phyloP scores from a whole-genome alignment of 2,113 vertebrate species.

The rat (Rattus norvegicus) region GRCr8 NC_086020.1:90365001-90365500 shows the following conservation, averaged over 20 bases:
- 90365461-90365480: background rate
- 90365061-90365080: background rate
- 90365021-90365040: background rate
- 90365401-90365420: background rate
- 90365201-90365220: background rate
- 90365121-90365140: background rate
- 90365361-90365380: background rate
- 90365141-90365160: background rate
- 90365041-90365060: background rate
- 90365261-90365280: background rate
- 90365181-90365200: fast-evolving
- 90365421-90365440: background rate
- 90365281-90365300: background rate
- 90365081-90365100: background rate
- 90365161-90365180: background rate
- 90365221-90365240: background rate
- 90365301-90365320: background rate
- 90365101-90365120: background rate
- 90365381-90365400: background rate
- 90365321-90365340: background rate
- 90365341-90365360: background rate
- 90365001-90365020: background rate
- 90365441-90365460: background rate
- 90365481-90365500: background rate
- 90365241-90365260: background rate